Conservation (phyloP, 2,797 vertebrate species). For the Kryptopterus vitreolus region DNA sequence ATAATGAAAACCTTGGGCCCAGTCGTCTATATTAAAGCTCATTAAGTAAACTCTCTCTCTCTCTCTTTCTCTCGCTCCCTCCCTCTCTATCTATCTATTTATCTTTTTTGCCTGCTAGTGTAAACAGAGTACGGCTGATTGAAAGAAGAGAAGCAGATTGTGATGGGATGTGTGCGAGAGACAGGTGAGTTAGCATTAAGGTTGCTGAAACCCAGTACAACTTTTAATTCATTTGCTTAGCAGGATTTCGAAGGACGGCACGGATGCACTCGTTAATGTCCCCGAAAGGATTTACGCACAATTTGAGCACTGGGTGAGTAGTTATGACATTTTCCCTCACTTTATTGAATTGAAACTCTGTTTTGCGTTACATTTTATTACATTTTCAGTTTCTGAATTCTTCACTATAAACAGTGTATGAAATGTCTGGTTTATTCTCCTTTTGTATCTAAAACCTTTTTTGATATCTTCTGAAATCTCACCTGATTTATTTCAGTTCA, state of each 20-base stretch:
- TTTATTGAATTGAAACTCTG: too few relatives aligned
- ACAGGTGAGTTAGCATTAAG: constrained; percentile 30
- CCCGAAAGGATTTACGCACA: neutral
- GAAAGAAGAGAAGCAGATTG: constrained; percentile 25
- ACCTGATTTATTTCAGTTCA: too few relatives aligned
- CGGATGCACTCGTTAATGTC: neutral
- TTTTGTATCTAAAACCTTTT: too few relatives aligned
- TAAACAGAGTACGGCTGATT: constrained; percentile 1
- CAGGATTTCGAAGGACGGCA: neutral
- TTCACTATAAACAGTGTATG: too few relatives aligned
- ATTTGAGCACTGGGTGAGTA: neutral
- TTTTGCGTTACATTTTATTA: too few relatives aligned
- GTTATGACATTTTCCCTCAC: too few relatives aligned
- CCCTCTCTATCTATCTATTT: neutral
- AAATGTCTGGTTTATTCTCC: too few relatives aligned
- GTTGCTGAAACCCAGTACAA: neutral
- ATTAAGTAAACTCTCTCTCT: too few relatives aligned
- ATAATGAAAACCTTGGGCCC: too few relatives aligned
- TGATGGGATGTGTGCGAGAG: neutral
- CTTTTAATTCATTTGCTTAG: neutral
- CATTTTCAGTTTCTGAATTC: neutral
- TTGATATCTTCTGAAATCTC: too few relatives aligned
- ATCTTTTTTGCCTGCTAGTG: neutral
- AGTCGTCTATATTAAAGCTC: neutral
- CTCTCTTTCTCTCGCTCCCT: too few relatives aligned